These are phyloP conservation scores for Origma solitaria DNA, from an alignment of 2,113 vertebrate genomes.

Conservation along the genomic window DNA sequence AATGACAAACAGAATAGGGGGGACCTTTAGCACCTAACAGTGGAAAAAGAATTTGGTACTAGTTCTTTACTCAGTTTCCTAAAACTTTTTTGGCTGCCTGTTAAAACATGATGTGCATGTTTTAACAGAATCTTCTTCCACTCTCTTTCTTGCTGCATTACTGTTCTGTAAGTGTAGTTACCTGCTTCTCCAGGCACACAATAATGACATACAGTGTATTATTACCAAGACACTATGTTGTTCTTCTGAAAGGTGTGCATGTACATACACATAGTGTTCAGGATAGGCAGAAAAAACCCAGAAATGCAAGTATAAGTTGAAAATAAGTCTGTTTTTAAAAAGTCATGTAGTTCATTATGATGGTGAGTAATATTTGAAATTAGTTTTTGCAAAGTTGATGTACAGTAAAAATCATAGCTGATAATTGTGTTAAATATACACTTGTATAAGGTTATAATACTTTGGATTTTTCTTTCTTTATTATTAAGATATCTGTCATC, in stretches of 20 bases:
- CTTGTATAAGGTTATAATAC: neutral
- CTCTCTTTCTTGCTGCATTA: neutral
- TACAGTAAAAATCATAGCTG: neutral
- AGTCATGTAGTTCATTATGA: neutral
- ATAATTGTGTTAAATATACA: neutral
- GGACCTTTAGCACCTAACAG: accelerated
- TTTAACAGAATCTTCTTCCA: neutral
- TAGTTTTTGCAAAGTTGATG: neutral
- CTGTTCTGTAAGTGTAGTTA: accelerated
- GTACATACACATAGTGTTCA: neutral
- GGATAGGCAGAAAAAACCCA: neutral
- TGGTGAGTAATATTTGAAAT: neutral
- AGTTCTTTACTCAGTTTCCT: neutral
- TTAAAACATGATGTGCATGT: neutral
- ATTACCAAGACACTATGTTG: neutral
- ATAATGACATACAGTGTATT: neutral
- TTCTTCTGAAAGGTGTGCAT: neutral
- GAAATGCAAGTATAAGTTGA: neutral
- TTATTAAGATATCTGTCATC: constrained; percentile 92
- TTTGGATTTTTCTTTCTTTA: neutral
- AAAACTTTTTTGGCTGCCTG: neutral
- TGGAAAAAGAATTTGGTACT: neutral
- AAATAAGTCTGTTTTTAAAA: neutral
- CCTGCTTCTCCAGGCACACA: neutral
- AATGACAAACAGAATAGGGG: neutral